Evolutionary conservation across 2,797 vertebrate genomes (phyloP).

Genomic region (Pangasius djambal): DNA sequence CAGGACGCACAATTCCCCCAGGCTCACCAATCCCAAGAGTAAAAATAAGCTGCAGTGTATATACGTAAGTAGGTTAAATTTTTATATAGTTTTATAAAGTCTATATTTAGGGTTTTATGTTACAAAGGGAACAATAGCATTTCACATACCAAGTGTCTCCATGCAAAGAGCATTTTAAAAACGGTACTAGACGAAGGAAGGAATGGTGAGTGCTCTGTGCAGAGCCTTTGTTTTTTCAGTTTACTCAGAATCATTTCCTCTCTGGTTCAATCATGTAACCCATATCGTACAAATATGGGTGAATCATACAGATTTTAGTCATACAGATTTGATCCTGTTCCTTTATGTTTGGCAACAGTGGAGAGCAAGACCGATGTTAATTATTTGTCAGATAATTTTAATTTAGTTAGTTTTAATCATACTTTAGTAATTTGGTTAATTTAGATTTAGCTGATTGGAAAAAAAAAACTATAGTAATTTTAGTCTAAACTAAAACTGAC

Average conservation of each 20-base stretch:
- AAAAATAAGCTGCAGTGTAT: slow-evolving; percentile 49
- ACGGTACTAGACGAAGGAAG: not conserved
- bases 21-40: slow-evolving; percentile 49
- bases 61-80: slow-evolving; percentile 38
- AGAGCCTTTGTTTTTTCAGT: not conserved
- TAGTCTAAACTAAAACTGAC: not conserved
- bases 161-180: slow-evolving; percentile 11
- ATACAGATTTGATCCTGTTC: not conserved
- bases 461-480: not conserved
- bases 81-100: not conserved
- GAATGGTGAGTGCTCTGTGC: not conserved
- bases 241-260: not conserved
- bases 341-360: not conserved
- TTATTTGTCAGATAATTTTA: not conserved
- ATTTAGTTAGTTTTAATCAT: not conserved
- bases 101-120: slow-evolving; percentile 30
- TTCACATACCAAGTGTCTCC: slow-evolving; percentile 7
- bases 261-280: not conserved
- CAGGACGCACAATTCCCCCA: slow-evolving; percentile 37
- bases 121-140: slow-evolving; percentile 24
- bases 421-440: not conserved
- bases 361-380: not conserved
- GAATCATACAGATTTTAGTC: not conserved
- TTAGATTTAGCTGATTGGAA: not conserved
- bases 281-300: not conserved